Evolutionary conservation across 2,113 vertebrate genomes (phyloP).

Genomic region (human (Homo sapiens)): DNA sequence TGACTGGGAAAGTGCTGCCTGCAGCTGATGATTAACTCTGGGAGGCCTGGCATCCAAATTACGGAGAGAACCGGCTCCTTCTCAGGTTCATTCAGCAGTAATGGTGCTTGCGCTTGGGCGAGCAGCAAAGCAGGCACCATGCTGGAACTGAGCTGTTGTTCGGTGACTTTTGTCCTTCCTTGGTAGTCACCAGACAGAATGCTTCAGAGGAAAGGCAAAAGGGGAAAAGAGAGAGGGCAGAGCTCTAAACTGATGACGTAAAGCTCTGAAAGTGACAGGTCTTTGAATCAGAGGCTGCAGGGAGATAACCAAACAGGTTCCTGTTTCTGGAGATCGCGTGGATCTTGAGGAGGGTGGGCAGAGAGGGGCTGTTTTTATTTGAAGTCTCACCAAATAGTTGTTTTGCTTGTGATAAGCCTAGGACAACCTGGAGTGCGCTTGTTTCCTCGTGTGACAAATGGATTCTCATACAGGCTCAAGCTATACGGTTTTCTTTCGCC

Average conservation of each 20-base stretch:
- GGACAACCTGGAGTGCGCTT: background rate
- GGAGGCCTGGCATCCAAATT: background rate
- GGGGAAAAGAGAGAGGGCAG: background rate
- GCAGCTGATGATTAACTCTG: background rate
- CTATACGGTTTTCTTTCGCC: background rate
- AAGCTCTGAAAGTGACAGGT: background rate
- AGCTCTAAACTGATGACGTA: background rate
- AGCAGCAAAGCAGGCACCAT: background rate
- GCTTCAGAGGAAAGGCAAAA: conserved; percentile 37
- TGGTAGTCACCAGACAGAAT: background rate
- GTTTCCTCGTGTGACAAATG: background rate
- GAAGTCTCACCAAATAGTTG: background rate
- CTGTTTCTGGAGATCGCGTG: background rate
- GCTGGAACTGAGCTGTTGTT: background rate
- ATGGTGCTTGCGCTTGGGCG: background rate
- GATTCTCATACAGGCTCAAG: background rate
- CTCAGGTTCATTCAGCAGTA: background rate
- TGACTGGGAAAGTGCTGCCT: background rate
- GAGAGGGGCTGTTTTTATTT: background rate
- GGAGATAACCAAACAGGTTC: background rate
- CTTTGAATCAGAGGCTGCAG: background rate
- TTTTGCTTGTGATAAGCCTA: background rate
- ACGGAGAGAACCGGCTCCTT: background rate
- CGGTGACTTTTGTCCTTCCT: background rate
- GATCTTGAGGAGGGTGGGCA: background rate